These are phyloP conservation scores for Sciaenops ocellatus DNA, from an alignment of 2,797 vertebrate species.

Conservation along the genomic window DNA sequence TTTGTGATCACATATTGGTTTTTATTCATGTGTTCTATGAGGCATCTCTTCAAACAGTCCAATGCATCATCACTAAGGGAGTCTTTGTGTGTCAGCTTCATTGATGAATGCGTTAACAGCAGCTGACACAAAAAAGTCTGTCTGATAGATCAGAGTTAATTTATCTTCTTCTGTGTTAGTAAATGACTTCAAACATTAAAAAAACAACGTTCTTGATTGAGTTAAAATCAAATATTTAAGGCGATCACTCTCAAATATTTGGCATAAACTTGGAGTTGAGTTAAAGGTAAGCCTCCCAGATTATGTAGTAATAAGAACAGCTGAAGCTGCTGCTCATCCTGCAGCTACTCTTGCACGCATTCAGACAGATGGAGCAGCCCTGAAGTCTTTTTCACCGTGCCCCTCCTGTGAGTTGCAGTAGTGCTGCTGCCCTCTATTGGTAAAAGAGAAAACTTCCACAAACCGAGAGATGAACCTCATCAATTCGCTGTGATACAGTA, in stretches of 20 bases:
- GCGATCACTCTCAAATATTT: not conserved
- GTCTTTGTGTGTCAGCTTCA: not conserved
- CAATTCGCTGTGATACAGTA: not conserved
- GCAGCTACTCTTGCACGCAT: not conserved
- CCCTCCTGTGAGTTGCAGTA: slow-evolving; percentile 44
- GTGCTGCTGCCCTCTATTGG: slow-evolving; percentile 80
- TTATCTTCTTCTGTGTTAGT: not conserved
- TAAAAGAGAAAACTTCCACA: not conserved
- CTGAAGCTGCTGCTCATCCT: not conserved
- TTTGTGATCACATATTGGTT: slow-evolving; percentile 46
- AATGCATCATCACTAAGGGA: slow-evolving; percentile 28
- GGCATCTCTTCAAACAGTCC: slow-evolving; percentile 22
- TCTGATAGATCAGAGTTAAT: slow-evolving; percentile 9
- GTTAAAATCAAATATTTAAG: not conserved
- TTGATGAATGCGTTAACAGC: slow-evolving; percentile 32
- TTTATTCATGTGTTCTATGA: slow-evolving; percentile 35
- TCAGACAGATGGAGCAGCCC: not conserved
- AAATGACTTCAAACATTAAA: not conserved
- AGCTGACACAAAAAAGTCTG: slow-evolving; percentile 8
- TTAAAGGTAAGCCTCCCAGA: not conserved
- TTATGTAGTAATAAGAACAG: not conserved
- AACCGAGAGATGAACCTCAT: not conserved
- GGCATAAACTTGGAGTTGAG: not conserved
- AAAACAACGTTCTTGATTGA: no score
- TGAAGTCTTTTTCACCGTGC: not conserved